Conservation (phyloP, 2,113 vertebrate species). For the Pseudopipra pipra region DNA sequence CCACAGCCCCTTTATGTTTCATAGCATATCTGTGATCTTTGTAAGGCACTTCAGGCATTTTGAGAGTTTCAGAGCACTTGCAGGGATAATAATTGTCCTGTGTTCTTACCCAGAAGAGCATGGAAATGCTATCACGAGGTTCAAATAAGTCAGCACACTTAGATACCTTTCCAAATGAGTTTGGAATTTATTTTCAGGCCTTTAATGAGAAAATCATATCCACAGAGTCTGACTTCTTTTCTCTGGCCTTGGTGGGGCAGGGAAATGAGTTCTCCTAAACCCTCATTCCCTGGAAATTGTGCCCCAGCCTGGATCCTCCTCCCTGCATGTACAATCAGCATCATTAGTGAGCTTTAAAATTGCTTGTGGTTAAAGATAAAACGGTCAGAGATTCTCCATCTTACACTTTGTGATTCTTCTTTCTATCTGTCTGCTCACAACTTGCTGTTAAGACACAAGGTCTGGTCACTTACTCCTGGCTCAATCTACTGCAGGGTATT, state of each 20-base stretch:
- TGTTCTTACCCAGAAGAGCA: not conserved
- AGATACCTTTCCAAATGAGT: not conserved
- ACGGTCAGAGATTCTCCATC: not conserved
- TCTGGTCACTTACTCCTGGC: not conserved
- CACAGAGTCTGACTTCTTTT: not conserved
- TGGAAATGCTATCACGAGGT: not conserved
- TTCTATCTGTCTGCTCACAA: not conserved
- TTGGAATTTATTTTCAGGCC: not conserved
- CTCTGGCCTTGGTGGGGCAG: not conserved
- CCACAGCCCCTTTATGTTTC: not conserved
- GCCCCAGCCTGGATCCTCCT: not conserved
- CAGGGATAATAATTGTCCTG: not conserved
- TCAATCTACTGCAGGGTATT: not conserved
- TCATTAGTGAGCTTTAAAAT: not conserved
- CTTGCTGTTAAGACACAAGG: not conserved
- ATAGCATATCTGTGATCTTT: not conserved
- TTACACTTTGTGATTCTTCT: not conserved
- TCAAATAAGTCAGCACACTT: not conserved
- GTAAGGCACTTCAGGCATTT: not conserved
- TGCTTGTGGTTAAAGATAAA: not conserved
- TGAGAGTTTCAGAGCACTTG: not conserved
- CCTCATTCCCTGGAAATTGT: not conserved
- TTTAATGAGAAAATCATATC: not conserved
- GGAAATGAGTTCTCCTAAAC: not conserved
- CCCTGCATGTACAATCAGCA: rapidly evolving